Evolutionary conservation across 2,113 vertebrate species (phyloP), one percentile per base, ranked within the genome.

Genomic region (Suncus etruscus): DNA sequence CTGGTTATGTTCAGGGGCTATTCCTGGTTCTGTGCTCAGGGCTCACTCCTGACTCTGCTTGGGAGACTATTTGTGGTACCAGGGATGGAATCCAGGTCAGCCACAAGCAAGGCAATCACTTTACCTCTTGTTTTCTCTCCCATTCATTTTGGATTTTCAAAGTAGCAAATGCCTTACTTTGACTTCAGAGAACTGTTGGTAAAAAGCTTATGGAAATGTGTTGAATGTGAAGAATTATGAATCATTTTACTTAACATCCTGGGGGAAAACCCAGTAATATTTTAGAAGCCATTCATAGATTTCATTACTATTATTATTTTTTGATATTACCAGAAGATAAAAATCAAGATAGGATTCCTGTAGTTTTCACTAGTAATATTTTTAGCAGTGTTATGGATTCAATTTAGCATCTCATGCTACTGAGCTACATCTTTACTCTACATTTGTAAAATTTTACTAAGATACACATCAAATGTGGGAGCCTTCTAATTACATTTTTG

Each of bases 191-290:
- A 84, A 66, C 24, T 87, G n/a, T 83, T 54, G 31, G 61, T 69
- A 91, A 89, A 61, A 85, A 91, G 76, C 91, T 92, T 91, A 88
- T 73, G 29, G 86, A 39, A 83, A 39, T 74, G 32, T 89, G n/a
- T 58, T 68, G 69, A 87, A 77, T 77, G 47, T 89, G 77, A 86
- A 47, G 50, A 77, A 69, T 77, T 10, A 45, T 29, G 24, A 15
- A 4, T 45, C 47, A 18, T 61, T 31, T 66, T 63, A 20, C 25
- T 78, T 18, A 63, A 6, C 15, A 24, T 61, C 25, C 22, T 91
- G 77, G n/a, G 77, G 58, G 20, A 79, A 89, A 82, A 1, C 3
- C 63, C 11, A 80, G 72, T 29, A 83, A 73, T 80, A 15, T 69
- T 39, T 89, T 22, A 61, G 47, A 76, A 93, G 51, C 77, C 27